These are phyloP conservation scores for Drosophila asahinai DNA, from an alignment of 1,140 invertebrate genomes.

Conservation along the genomic window DNA sequence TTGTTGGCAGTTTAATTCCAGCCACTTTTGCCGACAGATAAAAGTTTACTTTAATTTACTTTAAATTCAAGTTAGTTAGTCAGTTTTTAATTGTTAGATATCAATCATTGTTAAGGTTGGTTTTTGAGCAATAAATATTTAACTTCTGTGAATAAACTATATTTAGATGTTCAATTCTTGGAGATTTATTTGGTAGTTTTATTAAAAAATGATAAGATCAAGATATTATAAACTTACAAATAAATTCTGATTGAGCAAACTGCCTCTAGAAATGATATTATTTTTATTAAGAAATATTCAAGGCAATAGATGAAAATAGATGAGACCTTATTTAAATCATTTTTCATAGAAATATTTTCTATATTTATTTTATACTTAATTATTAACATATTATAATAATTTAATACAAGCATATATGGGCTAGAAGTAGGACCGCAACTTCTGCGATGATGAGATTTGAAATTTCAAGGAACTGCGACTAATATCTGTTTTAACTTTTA, in stretches of 20 bases:
- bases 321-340: too few species aligned
- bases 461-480: too few species aligned
- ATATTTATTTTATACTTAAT: too few species aligned
- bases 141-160: background rate
- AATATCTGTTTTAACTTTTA: background rate
- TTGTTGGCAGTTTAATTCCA: conserved; percentile 22
- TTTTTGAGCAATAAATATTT: background rate
- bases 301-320: too few species aligned
- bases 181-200: too few species aligned
- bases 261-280: background rate
- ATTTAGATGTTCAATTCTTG: background rate
- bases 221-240: background rate
- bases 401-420: too few species aligned
- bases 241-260: background rate
- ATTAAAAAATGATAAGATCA: background rate
- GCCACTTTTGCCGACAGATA: conserved; percentile 37
- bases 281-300: background rate
- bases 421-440: too few species aligned
- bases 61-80: conserved; percentile 10
- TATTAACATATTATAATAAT: too few species aligned
- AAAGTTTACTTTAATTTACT: conserved; percentile 22
- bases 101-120: conserved; percentile 22
- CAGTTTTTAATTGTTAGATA: conserved; percentile 16
- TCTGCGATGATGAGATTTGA: too few species aligned
- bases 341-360: too few species aligned